Evolutionary conservation across 2,888 invertebrate species (phyloP).

Genomic region (Acanthosepion lycidas): DNA sequence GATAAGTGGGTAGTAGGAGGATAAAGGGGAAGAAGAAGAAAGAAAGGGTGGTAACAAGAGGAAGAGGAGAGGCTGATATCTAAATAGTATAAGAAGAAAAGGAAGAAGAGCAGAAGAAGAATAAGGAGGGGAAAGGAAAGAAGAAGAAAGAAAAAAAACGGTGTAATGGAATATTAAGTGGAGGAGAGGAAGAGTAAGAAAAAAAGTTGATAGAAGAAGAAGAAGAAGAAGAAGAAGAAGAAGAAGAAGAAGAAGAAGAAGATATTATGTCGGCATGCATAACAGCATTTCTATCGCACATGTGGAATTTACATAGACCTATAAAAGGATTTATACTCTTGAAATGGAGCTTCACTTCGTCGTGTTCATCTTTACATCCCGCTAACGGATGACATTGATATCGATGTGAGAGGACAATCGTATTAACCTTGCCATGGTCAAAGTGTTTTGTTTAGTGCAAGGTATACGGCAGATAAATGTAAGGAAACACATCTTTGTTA

Average conservation of each 20-base stretch:
- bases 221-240: too few relatives aligned
- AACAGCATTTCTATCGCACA: background rate
- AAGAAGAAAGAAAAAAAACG: background rate
- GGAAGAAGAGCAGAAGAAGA: background rate
- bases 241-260: background rate
- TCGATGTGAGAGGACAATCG: background rate
- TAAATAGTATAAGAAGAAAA: too few relatives aligned
- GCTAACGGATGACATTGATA: background rate
- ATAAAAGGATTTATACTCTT: background rate
- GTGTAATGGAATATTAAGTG: too few relatives aligned
- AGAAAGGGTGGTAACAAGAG: background rate
- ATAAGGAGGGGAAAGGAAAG: background rate
- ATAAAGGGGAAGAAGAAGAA: background rate
- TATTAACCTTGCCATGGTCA: background rate
- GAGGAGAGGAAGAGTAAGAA: background rate
- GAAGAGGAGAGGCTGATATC: background rate
- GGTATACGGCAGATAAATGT: background rate
- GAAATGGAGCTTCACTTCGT: background rate
- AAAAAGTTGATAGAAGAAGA: background rate
- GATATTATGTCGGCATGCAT: background rate
- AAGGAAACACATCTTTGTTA: background rate
- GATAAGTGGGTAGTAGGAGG: background rate
- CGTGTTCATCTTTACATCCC: background rate
- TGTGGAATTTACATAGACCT: background rate
- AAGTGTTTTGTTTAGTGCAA: background rate